phyloP scores from a whole-genome alignment of 2,888 invertebrate species.

The Eumerus sabulonum region DNA sequence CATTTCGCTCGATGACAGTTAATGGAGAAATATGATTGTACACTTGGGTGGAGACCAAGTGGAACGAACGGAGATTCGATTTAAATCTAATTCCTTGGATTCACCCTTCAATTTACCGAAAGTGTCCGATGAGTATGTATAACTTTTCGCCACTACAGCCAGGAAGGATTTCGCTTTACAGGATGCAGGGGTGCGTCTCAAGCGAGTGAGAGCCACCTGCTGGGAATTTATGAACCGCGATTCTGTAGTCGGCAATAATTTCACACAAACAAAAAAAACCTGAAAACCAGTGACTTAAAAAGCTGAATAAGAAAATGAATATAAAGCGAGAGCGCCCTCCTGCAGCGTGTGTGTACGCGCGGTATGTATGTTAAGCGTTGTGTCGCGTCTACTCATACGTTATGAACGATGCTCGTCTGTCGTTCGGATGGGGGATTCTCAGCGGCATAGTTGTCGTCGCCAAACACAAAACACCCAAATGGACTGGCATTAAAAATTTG shows the following conservation, averaged over 20 bases:
- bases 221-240: constrained; percentile 67
- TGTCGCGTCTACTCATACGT: constrained; percentile 38
- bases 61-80: constrained; percentile 44
- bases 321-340: constrained; percentile 35
- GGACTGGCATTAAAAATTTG: constrained; percentile 66
- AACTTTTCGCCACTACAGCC: constrained; percentile 22
- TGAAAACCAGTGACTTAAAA: constrained; percentile 12
- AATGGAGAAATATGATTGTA: constrained; percentile 50
- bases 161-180: constrained; percentile 11
- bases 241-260: constrained; percentile 66
- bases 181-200: constrained; percentile 15
- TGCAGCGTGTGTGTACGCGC: constrained; percentile 23
- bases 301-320: background rate
- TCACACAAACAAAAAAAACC: too few relatives aligned
- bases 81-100: constrained; percentile 39
- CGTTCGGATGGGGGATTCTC: background rate
- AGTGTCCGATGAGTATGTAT: constrained; percentile 35
- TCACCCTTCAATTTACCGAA: constrained; percentile 24
- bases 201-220: constrained; percentile 51
- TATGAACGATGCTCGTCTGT: too few relatives aligned
- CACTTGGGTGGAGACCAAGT: constrained; percentile 35
- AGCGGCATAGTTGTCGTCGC: constrained; percentile 63
- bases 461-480: constrained; percentile 58
- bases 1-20: constrained; percentile 29
- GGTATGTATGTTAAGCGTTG: constrained; percentile 35